Evolutionary conservation across 2,888 invertebrate species (phyloP).

Genomic region (Calliopum simillimum): DNA sequence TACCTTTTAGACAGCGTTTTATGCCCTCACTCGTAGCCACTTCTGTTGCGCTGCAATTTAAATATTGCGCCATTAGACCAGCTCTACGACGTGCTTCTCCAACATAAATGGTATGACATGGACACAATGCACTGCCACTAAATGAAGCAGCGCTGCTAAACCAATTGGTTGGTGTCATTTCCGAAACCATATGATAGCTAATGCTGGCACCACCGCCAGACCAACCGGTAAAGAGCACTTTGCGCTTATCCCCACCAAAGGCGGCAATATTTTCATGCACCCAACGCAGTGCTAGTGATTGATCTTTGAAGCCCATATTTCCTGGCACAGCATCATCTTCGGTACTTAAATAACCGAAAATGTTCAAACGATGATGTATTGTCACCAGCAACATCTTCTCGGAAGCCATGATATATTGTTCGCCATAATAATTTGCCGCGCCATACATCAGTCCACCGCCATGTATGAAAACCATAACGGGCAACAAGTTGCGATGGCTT

Average conservation of each 20-base stretch:
- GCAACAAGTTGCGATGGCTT: conserved; percentile 65
- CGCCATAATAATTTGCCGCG: conserved; percentile 69
- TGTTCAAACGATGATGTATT: conserved; percentile 77
- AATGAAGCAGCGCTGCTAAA: conserved; percentile 43
- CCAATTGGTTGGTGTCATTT: conserved; percentile 65
- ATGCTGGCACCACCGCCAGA: conserved; percentile 82
- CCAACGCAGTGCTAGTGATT: conserved; percentile 77
- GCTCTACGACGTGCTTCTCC: conserved; percentile 37
- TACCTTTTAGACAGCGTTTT: conserved; percentile 73
- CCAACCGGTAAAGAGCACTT: conserved; percentile 75
- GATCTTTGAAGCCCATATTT: conserved; percentile 81
- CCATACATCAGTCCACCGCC: conserved; percentile 79
- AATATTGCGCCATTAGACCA: conserved; percentile 34
- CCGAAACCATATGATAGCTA: conserved; percentile 77
- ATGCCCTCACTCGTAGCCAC: conserved; percentile 64
- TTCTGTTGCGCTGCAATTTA: conserved; percentile 36
- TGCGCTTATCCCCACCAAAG: conserved; percentile 78
- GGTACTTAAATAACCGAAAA: conserved; percentile 79
- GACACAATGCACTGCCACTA: conserved; percentile 46
- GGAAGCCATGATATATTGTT: conserved; percentile 72
- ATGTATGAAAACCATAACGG: conserved; percentile 75
- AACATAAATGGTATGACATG: conserved; percentile 40
- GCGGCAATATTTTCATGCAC: conserved; percentile 74
- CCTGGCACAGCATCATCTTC: conserved; percentile 77
- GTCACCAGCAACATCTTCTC: conserved; percentile 75